Conservation (phyloP, 2,888 invertebrate genomes). For the Sialis lutaria region DNA sequence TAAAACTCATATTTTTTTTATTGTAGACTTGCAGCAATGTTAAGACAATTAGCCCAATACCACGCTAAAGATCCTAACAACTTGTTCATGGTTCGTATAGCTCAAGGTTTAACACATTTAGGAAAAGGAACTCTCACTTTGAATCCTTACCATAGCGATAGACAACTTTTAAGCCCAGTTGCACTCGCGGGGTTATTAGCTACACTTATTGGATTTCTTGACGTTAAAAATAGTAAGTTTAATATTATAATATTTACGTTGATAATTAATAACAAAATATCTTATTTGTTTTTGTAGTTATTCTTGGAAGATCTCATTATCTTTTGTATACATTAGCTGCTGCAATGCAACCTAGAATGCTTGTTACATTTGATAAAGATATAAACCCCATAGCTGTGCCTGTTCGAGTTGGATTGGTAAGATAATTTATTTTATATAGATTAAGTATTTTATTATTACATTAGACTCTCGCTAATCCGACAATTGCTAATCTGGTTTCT, state of each 20-base stretch:
- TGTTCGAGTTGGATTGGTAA: constrained; percentile 73
- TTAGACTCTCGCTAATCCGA: neutral
- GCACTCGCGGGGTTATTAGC: constrained; percentile 91
- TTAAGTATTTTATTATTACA: no score
- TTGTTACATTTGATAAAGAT: constrained; percentile 94
- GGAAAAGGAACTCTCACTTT: constrained; percentile 97
- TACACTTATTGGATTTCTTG: constrained; percentile 86
- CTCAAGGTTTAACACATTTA: constrained; percentile 91
- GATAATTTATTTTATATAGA: constrained; percentile 8
- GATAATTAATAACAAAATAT: neutral
- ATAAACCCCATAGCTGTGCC: constrained; percentile 85
- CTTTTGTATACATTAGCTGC: constrained; percentile 86
- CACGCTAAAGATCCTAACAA: constrained; percentile 97
- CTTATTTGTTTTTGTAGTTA: constrained; percentile 39
- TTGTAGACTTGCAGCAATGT: constrained; percentile 83
- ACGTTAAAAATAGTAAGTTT: constrained; percentile 84
- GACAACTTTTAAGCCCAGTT: constrained; percentile 86
- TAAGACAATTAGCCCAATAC: constrained; percentile 92
- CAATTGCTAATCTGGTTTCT: no score
- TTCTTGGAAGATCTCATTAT: constrained; percentile 91
- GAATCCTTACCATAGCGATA: constrained; percentile 91
- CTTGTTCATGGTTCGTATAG: constrained; percentile 93
- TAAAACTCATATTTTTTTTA: no score
- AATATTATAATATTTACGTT: neutral
- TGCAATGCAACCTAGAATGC: constrained; percentile 97